A percentile compares a stretch with the other conserved stretches of the same genome.
Conservation (phyloP, 2,797 vertebrate species). For the Gephyroberyx darwinii region DNA sequence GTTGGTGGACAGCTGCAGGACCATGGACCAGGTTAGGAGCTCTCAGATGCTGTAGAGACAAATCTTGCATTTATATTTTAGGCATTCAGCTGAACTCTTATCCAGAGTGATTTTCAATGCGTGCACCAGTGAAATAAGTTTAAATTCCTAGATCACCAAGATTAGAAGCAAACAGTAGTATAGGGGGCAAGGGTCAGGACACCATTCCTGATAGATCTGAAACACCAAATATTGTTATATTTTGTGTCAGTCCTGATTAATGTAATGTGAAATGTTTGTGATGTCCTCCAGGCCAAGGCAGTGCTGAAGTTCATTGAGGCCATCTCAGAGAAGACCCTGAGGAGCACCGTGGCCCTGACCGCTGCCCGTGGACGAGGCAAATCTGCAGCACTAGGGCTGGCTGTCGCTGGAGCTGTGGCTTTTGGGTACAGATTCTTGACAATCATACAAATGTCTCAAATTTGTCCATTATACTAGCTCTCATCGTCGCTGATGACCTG, state of each 20-base stretch:
- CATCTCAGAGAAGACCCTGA: slow-evolving; percentile 95
- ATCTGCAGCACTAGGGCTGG: slow-evolving; percentile 94
- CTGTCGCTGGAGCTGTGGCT: slow-evolving; percentile 93
- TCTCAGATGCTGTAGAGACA: background rate
- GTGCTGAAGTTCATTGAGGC: slow-evolving; percentile 97
- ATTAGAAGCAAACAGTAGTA: background rate
- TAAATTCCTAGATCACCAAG: background rate
- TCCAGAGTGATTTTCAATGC: background rate
- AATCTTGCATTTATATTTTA: background rate
- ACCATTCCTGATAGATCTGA: background rate
- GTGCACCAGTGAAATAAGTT: background rate
- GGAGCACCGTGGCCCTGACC: slow-evolving; percentile 93
- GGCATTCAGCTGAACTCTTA: background rate
- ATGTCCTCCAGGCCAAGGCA: slow-evolving; percentile 86
- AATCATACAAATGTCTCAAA: background rate
- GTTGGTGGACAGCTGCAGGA: slow-evolving; percentile 92
- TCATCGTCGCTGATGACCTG: background rate
- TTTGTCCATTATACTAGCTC: background rate
- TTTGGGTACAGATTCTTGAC: slow-evolving; percentile 86
- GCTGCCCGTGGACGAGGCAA: slow-evolving; percentile 96
- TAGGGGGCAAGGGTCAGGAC: background rate
- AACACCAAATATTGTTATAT: background rate
- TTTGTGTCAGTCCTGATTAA: background rate
- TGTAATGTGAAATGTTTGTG: background rate
- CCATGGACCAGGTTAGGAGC: slow-evolving; percentile 90